Percentiles rank a stretch among this genome's conserved stretches.
Conservation (phyloP, 2,888 invertebrate genomes). For the Elmis aenea region DNA sequence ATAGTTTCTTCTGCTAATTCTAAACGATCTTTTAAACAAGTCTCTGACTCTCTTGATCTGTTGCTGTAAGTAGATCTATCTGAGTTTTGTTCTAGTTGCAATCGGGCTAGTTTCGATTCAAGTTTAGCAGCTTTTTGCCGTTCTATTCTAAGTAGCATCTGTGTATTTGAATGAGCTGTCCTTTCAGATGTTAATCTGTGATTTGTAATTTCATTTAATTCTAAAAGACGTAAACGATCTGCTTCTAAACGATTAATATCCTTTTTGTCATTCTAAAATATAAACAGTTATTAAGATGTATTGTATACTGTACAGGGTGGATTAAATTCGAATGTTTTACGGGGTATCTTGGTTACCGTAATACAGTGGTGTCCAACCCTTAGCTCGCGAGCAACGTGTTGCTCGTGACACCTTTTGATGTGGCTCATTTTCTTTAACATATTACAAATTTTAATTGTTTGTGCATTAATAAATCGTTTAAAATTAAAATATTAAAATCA, state of each 20-base stretch:
- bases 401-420: no score
- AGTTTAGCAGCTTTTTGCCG: slow-evolving; percentile 56
- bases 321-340: no score
- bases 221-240: slow-evolving; percentile 57
- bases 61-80: slow-evolving; percentile 32
- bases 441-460: no score
- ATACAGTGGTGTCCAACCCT: no score
- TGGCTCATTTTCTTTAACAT: no score
- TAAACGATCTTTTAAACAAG: slow-evolving; percentile 41
- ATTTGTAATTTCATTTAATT: slow-evolving; percentile 54
- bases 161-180: slow-evolving; percentile 35
- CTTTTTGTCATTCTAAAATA: slow-evolving; percentile 17
- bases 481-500: no score
- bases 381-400: no score
- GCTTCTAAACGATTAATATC: slow-evolving; percentile 52
- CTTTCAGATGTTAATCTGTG: slow-evolving; percentile 55
- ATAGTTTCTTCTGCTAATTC: slow-evolving; percentile 63
- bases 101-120: slow-evolving; percentile 52
- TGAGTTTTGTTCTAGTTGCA: slow-evolving; percentile 50
- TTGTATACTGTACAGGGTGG: no score
- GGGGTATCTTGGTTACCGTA: no score
- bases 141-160: slow-evolving; percentile 44
- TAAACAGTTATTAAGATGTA: no score
- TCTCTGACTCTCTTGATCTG: slow-evolving; percentile 7
- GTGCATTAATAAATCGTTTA: no score